phyloP scores from a whole-genome alignment of 1,140 invertebrate species.

The Oncopodura yosiiana region DNA sequence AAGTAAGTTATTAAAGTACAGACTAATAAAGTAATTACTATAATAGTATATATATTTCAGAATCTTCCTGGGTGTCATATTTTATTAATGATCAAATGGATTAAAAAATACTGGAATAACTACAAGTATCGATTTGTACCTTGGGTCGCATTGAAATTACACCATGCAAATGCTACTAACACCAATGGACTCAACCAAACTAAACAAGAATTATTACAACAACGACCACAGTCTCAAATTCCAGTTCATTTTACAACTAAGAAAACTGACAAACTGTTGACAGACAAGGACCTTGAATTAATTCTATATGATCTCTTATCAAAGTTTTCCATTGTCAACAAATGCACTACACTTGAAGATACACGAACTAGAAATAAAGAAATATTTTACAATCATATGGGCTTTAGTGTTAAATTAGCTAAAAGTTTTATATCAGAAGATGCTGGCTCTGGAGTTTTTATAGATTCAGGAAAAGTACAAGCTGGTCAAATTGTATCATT shows the following conservation, averaged over 20 bases:
- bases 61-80: too few species aligned
- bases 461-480: constrained; percentile 15
- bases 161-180: not conserved
- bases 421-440: constrained; percentile 7
- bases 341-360: not conserved
- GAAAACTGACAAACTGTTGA: constrained; percentile 5
- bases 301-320: not conserved
- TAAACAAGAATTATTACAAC: not conserved
- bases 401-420: constrained; percentile 10
- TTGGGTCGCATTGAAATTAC: constrained; percentile 21
- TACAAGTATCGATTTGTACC: constrained; percentile 30
- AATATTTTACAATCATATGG: constrained; percentile 16
- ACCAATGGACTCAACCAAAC: not conserved
- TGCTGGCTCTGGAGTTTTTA: constrained; percentile 27
- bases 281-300: not conserved
- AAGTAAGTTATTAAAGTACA: too few species aligned
- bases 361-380: constrained; percentile 1
- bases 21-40: too few species aligned
- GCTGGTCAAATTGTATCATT: constrained; percentile 24
- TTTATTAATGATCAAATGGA: too few species aligned
- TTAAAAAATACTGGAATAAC: constrained; percentile 15
- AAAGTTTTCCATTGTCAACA: not conserved
- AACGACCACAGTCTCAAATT: not conserved
- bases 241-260: not conserved
- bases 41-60: too few species aligned